Evolutionary conservation across 2,888 invertebrate genomes (phyloP).

Genomic region (Terebella lapidaria): DNA sequence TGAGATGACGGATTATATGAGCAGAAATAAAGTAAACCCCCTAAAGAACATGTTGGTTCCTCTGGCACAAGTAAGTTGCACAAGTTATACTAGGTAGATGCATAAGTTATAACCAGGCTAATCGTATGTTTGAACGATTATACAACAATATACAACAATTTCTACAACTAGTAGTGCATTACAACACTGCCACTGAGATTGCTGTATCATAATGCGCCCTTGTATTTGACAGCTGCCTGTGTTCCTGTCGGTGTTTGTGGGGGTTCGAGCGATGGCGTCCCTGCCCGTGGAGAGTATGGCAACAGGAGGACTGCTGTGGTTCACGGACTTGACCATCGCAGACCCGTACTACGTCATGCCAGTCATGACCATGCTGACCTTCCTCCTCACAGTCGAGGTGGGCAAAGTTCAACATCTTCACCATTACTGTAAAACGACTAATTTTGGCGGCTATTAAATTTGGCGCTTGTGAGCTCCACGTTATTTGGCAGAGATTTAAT

Average conservation of each 20-base stretch:
- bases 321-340: conserved; percentile 80
- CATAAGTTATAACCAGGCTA: too few species aligned
- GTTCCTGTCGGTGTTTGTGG: conserved; percentile 88
- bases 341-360: conserved; percentile 89
- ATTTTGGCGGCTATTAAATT: too few species aligned
- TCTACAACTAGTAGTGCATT: too few species aligned
- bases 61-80: conserved; percentile 48
- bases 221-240: conserved; percentile 74
- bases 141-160: too few species aligned
- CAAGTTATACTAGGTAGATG: too few species aligned
- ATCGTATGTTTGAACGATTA: too few species aligned
- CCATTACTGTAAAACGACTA: too few species aligned
- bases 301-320: conserved; percentile 78
- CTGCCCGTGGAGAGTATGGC: conserved; percentile 85
- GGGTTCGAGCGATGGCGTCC: conserved; percentile 80
- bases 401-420: too few species aligned
- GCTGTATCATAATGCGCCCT: too few species aligned
- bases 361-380: conserved; percentile 74
- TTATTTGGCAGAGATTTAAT: too few species aligned
- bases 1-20: conserved; percentile 78
- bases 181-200: too few species aligned
- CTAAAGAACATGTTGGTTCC: conserved; percentile 67
- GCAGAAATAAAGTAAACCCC: conserved; percentile 74
- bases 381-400: conserved; percentile 75
- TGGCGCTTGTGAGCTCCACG: too few species aligned